Evolutionary conservation across 2,888 invertebrate genomes (phyloP).

Genomic region (Diaperis boleti): DNA sequence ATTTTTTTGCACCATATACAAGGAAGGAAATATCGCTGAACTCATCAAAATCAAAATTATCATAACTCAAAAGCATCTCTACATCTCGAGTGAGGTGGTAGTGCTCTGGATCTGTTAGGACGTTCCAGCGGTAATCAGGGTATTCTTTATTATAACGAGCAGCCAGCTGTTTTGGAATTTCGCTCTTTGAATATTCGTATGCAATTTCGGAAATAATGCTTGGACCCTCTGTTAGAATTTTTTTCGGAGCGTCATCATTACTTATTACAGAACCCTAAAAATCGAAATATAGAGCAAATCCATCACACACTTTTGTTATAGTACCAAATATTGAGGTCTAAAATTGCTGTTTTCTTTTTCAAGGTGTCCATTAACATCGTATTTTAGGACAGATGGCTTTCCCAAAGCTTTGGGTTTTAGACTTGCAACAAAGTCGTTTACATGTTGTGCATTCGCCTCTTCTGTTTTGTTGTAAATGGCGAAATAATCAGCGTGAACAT

Average conservation of each 20-base stretch:
- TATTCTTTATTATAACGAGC: constrained; percentile 12
- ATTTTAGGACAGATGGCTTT: constrained; percentile 11
- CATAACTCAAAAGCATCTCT: neutral
- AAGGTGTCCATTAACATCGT: constrained; percentile 3
- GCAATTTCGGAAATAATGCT: constrained; percentile 15
- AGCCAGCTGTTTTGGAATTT: constrained; percentile 2
- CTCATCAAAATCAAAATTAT: constrained; percentile 28
- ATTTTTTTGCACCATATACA: constrained; percentile 17
- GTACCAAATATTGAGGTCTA: constrained; percentile 22
- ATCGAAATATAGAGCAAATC: neutral
- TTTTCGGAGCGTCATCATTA: constrained; percentile 6
- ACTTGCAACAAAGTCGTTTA: neutral
- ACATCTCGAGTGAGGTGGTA: constrained; percentile 21
- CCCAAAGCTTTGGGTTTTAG: neutral
- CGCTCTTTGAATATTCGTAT: neutral
- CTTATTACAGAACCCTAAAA: constrained; percentile 11
- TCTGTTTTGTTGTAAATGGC: constrained; percentile 25
- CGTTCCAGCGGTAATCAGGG: constrained; percentile 31
- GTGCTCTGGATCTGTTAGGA: constrained; percentile 10
- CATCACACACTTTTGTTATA: too few species aligned
- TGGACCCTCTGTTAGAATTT: constrained; percentile 5
- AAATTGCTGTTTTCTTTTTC: neutral
- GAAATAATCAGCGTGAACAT: constrained; percentile 6
- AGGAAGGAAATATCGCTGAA: constrained; percentile 11
- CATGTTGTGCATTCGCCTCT: too few species aligned